Conservation (phyloP, 2,113 vertebrate genomes). For the Plecotus auritus region DNA sequence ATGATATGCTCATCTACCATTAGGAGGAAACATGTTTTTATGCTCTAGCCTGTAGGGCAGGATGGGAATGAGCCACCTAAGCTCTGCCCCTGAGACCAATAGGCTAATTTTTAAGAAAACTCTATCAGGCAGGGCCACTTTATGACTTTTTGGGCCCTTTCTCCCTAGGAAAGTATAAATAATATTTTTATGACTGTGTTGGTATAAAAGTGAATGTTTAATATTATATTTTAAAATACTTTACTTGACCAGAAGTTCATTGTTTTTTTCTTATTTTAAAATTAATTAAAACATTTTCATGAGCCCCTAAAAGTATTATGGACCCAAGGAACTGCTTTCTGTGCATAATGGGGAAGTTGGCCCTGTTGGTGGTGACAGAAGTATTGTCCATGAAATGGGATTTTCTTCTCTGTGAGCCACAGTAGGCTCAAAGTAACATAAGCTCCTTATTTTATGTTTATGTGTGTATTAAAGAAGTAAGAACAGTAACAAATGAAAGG, state of each 20-base stretch:
- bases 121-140: background rate
- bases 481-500: background rate
- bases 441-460: background rate
- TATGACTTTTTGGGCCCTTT: background rate
- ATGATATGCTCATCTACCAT: background rate
- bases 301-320: background rate
- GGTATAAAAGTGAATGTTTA: background rate
- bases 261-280: slow-evolving; percentile 31
- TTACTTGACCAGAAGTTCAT: background rate
- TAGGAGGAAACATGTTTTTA: background rate
- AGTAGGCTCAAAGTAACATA: background rate
- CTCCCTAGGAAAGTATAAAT: background rate
- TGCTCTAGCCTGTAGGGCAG: background rate
- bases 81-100: background rate
- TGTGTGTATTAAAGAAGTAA: background rate
- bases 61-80: background rate
- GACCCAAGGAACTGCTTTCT: background rate
- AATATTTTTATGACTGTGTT: background rate
- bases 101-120: background rate
- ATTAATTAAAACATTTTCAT: background rate
- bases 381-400: background rate
- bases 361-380: background rate
- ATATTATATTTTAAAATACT: background rate
- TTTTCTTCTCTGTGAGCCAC: background rate
- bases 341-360: background rate